These are phyloP conservation scores for Prunella himalayana DNA, from an alignment of 2,113 vertebrate genomes.

Conservation along the genomic window DNA sequence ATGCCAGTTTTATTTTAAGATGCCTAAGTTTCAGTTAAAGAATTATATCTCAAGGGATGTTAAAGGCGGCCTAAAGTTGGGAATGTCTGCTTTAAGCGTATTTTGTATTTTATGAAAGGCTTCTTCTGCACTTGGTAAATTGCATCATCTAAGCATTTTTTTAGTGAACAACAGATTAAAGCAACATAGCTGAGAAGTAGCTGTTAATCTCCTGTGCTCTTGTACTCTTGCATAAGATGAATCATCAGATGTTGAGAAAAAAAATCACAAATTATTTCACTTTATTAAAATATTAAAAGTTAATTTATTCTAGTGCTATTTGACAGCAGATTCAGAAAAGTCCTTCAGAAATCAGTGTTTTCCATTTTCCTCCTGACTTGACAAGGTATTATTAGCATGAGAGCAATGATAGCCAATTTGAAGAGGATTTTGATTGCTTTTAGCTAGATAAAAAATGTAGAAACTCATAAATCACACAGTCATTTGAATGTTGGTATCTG, in stretches of 20 bases:
- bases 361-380: constrained; percentile 51
- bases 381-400: constrained; percentile 40
- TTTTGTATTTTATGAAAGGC: background rate
- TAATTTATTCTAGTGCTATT: constrained; percentile 61
- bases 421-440: constrained; percentile 56
- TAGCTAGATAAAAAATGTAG: background rate
- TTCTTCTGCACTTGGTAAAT: constrained; percentile 21
- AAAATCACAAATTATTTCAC: constrained; percentile 59
- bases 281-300: constrained; percentile 66
- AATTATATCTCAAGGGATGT: background rate
- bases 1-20: background rate
- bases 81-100: background rate
- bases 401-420: background rate
- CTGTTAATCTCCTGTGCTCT: constrained; percentile 21
- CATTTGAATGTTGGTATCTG: background rate
- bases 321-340: constrained; percentile 42
- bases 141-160: constrained; percentile 8
- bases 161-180: constrained; percentile 55
- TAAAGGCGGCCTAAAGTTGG: background rate
- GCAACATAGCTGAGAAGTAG: constrained; percentile 14
- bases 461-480: background rate
- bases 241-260: constrained; percentile 31
- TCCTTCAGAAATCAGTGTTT: constrained; percentile 55
- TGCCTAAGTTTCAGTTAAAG: background rate
- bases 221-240: constrained; percentile 23